Evolutionary conservation across 2,113 vertebrate species (phyloP).

Genomic region (Apus apus): DNA sequence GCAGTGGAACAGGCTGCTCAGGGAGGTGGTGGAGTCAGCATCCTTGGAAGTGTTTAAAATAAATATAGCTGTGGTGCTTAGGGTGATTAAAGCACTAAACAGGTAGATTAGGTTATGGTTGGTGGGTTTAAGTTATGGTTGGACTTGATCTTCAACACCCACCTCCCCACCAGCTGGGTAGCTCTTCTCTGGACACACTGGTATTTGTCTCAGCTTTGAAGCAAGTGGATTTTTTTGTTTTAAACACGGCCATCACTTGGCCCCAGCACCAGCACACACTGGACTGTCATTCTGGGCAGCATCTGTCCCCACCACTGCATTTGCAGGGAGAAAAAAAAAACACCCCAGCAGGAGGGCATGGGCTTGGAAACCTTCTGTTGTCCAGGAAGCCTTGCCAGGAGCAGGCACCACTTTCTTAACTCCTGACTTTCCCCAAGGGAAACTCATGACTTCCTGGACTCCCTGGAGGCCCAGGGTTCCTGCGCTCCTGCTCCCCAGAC

Average conservation of each 20-base stretch:
- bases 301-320: neutral
- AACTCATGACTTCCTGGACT: neutral
- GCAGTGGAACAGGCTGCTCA: too few species aligned
- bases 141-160: too few species aligned
- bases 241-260: rapidly evolving
- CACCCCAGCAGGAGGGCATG: neutral
- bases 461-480: neutral
- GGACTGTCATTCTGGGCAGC: neutral
- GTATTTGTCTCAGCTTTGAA: neutral
- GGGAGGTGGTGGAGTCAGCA: too few species aligned
- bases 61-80: too few species aligned
- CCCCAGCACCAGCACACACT: neutral
- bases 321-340: neutral
- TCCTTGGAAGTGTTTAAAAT: too few species aligned
- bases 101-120: too few species aligned
- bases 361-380: neutral
- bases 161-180: too few species aligned
- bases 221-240: neutral
- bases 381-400: neutral
- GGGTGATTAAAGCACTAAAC: too few species aligned
- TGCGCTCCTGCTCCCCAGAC: neutral
- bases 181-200: rapidly evolving
- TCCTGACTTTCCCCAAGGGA: neutral
- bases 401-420: neutral
- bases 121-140: too few species aligned